phyloP scores from a whole-genome alignment of 2,888 invertebrate species.

The Dolichopus griseipennis region DNA sequence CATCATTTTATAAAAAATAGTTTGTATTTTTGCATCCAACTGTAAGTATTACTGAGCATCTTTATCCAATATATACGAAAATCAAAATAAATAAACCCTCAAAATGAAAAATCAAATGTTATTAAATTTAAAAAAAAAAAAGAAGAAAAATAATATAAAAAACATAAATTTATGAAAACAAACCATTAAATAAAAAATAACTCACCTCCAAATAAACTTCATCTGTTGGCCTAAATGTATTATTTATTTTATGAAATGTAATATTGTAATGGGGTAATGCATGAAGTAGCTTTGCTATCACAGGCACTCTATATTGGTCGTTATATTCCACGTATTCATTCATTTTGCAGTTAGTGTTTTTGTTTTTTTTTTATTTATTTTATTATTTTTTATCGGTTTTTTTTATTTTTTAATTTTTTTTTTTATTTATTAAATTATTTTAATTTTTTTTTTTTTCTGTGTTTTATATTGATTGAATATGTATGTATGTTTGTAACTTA shows the following conservation, averaged over 20 bases:
- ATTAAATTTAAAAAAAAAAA: too few species aligned
- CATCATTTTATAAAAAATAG: too few species aligned
- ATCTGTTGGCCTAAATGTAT: constrained; percentile 82
- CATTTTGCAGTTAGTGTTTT: constrained; percentile 25
- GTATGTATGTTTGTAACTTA: neutral
- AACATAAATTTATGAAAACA: neutral
- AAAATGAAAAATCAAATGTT: too few species aligned
- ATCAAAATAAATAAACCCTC: too few species aligned
- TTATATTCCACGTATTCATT: constrained; percentile 45
- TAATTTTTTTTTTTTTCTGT: neutral
- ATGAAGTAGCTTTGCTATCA: constrained; percentile 79
- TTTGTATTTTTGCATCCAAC: too few species aligned
- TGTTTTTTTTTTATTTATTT: too few species aligned
- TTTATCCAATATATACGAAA: too few species aligned
- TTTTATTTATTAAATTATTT: neutral
- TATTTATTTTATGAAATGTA: constrained; percentile 80
- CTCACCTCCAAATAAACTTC: constrained; percentile 82
- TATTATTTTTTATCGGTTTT: too few species aligned
- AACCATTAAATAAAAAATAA: neutral
- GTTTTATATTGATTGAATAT: neutral
- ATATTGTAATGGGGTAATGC: constrained; percentile 87
- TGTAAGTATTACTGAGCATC: too few species aligned
- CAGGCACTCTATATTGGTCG: constrained; percentile 74
- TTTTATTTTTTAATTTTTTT: neutral
- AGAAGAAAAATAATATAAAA: too few species aligned